Conservation (phyloP, 2,797 vertebrate genomes). For the Brachyrhaphis roseni region DNA sequence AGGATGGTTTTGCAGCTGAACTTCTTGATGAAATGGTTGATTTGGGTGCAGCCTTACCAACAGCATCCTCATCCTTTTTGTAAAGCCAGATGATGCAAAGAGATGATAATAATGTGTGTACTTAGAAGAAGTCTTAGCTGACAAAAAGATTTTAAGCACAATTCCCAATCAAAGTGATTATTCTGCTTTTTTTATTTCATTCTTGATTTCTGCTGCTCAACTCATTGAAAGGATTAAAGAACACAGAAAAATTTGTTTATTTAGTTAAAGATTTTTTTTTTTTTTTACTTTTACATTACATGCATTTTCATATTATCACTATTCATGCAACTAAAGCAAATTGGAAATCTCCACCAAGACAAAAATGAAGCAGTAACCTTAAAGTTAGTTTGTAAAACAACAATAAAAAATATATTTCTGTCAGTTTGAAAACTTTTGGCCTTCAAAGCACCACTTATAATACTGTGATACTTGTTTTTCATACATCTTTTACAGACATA, state of each 20-base stretch:
- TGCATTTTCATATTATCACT: background rate
- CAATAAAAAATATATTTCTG: background rate
- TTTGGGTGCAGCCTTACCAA: background rate
- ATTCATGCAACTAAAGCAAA: background rate
- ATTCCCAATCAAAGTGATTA: background rate
- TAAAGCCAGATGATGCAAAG: background rate
- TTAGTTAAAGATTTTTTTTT: too few relatives aligned
- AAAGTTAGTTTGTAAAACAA: background rate
- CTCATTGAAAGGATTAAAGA: background rate
- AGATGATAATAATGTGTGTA: background rate
- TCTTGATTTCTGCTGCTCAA: background rate
- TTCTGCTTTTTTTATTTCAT: background rate
- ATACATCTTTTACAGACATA: background rate
- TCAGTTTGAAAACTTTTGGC: background rate
- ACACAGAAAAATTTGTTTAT: background rate
- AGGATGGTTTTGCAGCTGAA: background rate
- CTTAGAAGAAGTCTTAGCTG: background rate
- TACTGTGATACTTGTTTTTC: background rate
- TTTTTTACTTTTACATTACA: background rate
- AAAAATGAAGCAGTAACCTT: background rate
- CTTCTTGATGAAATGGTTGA: background rate
- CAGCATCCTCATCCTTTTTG: background rate
- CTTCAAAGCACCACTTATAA: background rate
- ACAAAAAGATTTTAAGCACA: background rate
- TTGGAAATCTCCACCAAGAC: background rate